These are phyloP conservation scores for Lagopus leucura DNA, from an alignment of 2,113 vertebrate genomes.

Conservation along the genomic window DNA sequence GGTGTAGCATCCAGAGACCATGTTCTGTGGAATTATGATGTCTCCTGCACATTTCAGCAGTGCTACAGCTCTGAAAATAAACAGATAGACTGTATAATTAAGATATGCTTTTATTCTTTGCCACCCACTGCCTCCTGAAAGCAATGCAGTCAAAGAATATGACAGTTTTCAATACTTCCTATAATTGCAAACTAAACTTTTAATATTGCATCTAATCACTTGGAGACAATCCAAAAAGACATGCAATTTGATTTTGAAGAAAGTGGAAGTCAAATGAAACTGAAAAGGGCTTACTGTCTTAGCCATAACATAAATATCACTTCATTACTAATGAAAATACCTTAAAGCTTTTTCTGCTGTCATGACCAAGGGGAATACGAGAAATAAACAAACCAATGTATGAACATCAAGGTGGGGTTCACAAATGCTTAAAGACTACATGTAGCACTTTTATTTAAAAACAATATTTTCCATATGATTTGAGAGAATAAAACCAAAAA, in stretches of 20 bases:
- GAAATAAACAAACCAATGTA: not conserved
- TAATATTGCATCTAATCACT: not conserved
- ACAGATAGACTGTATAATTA: constrained; percentile 37
- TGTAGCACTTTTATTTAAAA: not conserved
- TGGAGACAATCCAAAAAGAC: constrained; percentile 11
- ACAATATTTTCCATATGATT: not conserved
- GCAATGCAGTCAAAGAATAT: not conserved
- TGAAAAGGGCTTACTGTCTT: not conserved
- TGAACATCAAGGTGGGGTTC: not conserved
- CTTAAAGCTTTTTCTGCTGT: not conserved
- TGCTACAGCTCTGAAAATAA: constrained; percentile 53
- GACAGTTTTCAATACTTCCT: not conserved
- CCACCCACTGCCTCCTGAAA: constrained; percentile 23
- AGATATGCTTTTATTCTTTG: constrained; percentile 35
- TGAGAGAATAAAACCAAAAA: not conserved
- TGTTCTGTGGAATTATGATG: not conserved
- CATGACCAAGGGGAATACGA: not conserved
- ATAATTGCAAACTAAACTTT: constrained; percentile 18
- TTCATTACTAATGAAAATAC: not conserved
- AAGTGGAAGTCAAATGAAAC: not conserved
- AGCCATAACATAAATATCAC: not conserved
- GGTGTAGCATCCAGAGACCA: constrained; percentile 1
- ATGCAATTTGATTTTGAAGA: not conserved
- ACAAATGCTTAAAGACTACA: not conserved
- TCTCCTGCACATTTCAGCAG: constrained; percentile 25